Conservation (phyloP, 2,888 invertebrate genomes). For the Polydrusus tereticollis region DNA sequence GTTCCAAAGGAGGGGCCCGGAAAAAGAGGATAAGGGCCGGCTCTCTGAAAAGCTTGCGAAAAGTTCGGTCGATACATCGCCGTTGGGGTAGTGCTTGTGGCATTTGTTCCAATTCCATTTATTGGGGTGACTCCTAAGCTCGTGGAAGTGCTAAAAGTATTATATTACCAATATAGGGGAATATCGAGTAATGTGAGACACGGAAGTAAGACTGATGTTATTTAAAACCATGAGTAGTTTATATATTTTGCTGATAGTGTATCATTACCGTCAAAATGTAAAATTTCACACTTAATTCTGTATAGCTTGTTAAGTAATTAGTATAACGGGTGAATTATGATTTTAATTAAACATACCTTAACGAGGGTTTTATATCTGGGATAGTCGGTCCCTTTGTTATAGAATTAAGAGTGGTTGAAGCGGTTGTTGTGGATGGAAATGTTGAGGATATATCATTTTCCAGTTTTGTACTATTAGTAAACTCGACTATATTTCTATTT, state of each 20-base stretch:
- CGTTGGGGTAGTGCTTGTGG: slow-evolving; percentile 69
- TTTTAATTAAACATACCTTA: slow-evolving; percentile 57
- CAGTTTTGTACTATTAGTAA: slow-evolving; percentile 63
- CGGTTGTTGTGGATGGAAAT: slow-evolving; percentile 66
- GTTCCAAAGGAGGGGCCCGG: slow-evolving; percentile 64
- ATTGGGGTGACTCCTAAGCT: slow-evolving; percentile 59
- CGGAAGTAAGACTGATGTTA: neutral
- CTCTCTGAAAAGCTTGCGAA: slow-evolving; percentile 78
- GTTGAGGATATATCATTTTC: slow-evolving; percentile 63
- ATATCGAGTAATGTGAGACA: neutral
- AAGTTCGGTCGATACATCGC: slow-evolving; percentile 81
- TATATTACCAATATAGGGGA: neutral
- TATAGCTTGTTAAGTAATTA: neutral
- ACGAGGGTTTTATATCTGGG: slow-evolving; percentile 57
- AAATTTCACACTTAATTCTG: too few species aligned
- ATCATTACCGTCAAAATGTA: too few species aligned
- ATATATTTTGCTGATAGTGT: too few species aligned
- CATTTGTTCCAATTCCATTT: slow-evolving; percentile 67
- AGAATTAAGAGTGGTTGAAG: slow-evolving; percentile 69
- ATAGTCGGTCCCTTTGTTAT: slow-evolving; percentile 68
- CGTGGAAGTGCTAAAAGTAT: slow-evolving; percentile 59
- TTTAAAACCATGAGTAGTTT: too few species aligned
- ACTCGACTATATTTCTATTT: slow-evolving; percentile 65
- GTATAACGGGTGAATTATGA: neutral
- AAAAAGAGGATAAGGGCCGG: slow-evolving; percentile 70